Evolutionary conservation across 2,888 invertebrate genomes (phyloP).

Genomic region (Apodemia hepburni): DNA sequence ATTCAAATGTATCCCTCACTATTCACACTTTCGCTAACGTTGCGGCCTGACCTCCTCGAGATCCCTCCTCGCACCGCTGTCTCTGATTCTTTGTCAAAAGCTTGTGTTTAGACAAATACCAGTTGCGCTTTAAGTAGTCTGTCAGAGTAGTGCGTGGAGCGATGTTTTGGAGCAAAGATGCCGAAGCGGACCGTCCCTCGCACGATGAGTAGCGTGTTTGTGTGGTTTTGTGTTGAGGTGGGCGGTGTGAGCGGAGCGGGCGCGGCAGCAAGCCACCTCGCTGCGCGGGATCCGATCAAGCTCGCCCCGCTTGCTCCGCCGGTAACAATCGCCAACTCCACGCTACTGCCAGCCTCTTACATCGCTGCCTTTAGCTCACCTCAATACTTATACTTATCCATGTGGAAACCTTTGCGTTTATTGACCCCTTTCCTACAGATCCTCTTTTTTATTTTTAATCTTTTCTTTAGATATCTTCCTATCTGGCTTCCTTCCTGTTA

Average conservation of each 20-base stretch:
- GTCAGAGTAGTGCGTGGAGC: slow-evolving; percentile 45
- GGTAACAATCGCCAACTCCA: slow-evolving; percentile 53
- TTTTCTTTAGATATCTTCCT: background rate
- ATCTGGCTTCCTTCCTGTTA: background rate
- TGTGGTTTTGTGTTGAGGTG: slow-evolving; percentile 81
- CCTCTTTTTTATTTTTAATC: slow-evolving; percentile 15
- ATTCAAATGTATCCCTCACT: no score
- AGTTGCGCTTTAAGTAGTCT: slow-evolving; percentile 32
- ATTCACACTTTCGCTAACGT: slow-evolving; percentile 65
- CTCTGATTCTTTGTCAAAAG: slow-evolving; percentile 40
- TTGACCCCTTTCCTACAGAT: slow-evolving; percentile 19
- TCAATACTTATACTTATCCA: slow-evolving; percentile 32
- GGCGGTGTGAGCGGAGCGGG: slow-evolving; percentile 79
- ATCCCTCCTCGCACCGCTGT: slow-evolving; percentile 57
- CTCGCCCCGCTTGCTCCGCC: slow-evolving; percentile 78
- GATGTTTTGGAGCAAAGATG: slow-evolving; percentile 43
- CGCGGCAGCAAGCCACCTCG: slow-evolving; percentile 77
- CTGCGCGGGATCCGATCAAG: slow-evolving; percentile 79
- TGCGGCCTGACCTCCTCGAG: slow-evolving; percentile 58
- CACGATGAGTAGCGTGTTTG: slow-evolving; percentile 78
- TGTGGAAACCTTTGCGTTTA: slow-evolving; percentile 17
- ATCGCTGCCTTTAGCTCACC: slow-evolving; percentile 30
- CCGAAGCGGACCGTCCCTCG: slow-evolving; percentile 50
- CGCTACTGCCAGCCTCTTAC: slow-evolving; percentile 47
- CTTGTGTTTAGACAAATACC: slow-evolving; percentile 35